These are phyloP conservation scores for Tuta absoluta DNA, from an alignment of 2,888 invertebrate species.

Conservation along the genomic window DNA sequence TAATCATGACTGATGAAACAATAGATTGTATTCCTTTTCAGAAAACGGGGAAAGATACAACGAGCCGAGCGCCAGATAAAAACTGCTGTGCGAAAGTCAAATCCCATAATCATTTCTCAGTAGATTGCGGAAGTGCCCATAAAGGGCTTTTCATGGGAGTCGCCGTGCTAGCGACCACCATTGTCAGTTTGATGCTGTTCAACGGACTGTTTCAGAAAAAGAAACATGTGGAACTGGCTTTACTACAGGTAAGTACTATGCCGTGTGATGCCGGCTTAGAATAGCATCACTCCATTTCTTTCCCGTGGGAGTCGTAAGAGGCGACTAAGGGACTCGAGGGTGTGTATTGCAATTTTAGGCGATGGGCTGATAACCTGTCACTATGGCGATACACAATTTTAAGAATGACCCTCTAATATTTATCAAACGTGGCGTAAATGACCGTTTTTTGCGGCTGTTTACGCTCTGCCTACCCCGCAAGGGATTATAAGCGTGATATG, in stretches of 20 bases:
- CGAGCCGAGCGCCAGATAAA: constrained; percentile 35
- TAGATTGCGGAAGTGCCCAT: constrained; percentile 88
- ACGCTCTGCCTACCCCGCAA: too few species aligned
- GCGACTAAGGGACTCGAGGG: too few species aligned
- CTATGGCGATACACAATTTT: too few species aligned
- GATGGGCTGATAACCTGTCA: too few species aligned
- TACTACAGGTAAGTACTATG: constrained; percentile 79
- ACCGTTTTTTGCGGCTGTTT: too few species aligned
- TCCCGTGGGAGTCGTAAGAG: too few species aligned
- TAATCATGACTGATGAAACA: constrained; percentile 15
- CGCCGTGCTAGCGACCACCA: constrained; percentile 84
- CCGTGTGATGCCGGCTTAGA: too few species aligned
- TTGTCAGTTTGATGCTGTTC: constrained; percentile 86
- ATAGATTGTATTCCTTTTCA: constrained; percentile 36
- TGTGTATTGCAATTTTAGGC: too few species aligned
- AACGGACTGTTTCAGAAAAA: constrained; percentile 82
- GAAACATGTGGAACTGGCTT: constrained; percentile 80
- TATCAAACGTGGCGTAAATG: too few species aligned
- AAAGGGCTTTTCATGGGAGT: constrained; percentile 85
- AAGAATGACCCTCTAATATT: too few species aligned
- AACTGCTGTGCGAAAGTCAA: constrained; percentile 61
- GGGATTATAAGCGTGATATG: too few species aligned
- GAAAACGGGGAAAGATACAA: constrained; percentile 47
- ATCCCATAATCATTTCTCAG: constrained; percentile 81
- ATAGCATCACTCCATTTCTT: too few species aligned